These are phyloP conservation scores for Grammomys dolichurus DNA, from an alignment of 2,113 vertebrate genomes.

Conservation along the genomic window DNA sequence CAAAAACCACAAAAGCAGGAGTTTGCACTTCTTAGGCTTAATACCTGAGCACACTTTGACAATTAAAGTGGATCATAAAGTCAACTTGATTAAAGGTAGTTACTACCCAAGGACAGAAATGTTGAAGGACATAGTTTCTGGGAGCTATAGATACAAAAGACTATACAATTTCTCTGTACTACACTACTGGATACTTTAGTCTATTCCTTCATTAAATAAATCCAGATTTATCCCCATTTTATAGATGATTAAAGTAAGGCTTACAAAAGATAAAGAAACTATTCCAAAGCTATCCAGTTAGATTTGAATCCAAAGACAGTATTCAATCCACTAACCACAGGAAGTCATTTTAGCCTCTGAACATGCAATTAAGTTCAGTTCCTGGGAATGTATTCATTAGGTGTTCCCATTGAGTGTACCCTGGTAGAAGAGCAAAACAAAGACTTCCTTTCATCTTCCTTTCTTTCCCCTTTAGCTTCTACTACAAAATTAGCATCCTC, in stretches of 20 bases:
- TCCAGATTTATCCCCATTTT: slow-evolving; percentile 36
- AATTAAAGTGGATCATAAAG: slow-evolving; percentile 24
- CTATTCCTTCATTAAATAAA: slow-evolving; percentile 51
- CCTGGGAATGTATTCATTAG: slow-evolving; percentile 44
- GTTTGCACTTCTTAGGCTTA: slow-evolving; percentile 7
- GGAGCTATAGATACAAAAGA: neutral
- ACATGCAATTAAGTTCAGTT: slow-evolving; percentile 51
- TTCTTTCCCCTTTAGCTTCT: slow-evolving; percentile 50
- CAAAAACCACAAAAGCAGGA: slow-evolving; percentile 47
- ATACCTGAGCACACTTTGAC: neutral
- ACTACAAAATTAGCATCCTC: slow-evolving; percentile 54
- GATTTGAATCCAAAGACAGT: slow-evolving; percentile 62
- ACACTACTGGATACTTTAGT: slow-evolving; percentile 13
- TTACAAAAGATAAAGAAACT: slow-evolving; percentile 49
- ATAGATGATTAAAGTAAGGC: slow-evolving; percentile 52
- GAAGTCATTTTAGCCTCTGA: slow-evolving; percentile 56
- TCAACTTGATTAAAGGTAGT: slow-evolving; percentile 14
- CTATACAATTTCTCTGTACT: neutral
- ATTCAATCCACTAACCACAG: slow-evolving; percentile 60
- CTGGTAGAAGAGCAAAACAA: slow-evolving; percentile 52
- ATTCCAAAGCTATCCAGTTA: slow-evolving; percentile 41
- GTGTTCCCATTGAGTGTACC: slow-evolving; percentile 43
- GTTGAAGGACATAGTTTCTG: neutral
- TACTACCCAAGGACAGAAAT: neutral
- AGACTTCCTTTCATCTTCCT: slow-evolving; percentile 51